Conservation (phyloP, 2,888 invertebrate genomes). For the Thymelicus lineola region DNA sequence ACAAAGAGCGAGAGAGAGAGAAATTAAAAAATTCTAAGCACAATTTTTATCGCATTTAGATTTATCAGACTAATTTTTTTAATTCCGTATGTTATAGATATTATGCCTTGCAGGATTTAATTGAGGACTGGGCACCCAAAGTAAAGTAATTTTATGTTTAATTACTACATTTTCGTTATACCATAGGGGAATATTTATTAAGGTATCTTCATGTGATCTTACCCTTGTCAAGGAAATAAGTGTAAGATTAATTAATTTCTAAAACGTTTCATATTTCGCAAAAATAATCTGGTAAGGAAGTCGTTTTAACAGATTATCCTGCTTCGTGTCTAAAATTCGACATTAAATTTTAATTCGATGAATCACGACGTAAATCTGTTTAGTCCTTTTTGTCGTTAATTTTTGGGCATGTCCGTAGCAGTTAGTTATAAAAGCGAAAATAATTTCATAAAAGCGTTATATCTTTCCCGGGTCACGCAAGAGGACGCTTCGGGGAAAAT, state of each 20-base stretch:
- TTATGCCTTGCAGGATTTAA: no score
- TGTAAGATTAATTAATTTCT: slow-evolving; percentile 31
- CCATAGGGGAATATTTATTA: not conserved
- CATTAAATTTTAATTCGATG: slow-evolving; percentile 37
- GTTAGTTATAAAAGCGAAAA: slow-evolving; percentile 78
- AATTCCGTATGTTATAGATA: no score
- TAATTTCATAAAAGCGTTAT: slow-evolving; percentile 83
- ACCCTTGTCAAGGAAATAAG: slow-evolving; percentile 29
- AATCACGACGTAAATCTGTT: slow-evolving; percentile 59
- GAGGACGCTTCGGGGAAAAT: slow-evolving; percentile 79
- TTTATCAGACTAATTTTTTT: no score
- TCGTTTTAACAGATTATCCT: slow-evolving; percentile 25
- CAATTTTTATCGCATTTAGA: no score
- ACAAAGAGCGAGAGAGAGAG: no score
- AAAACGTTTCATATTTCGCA: slow-evolving; percentile 14
- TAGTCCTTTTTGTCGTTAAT: slow-evolving; percentile 65
- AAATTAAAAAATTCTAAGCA: no score
- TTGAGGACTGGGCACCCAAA: slow-evolving; percentile 48
- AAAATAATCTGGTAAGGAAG: slow-evolving; percentile 23
- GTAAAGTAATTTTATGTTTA: slow-evolving; percentile 30
- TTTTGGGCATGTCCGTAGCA: slow-evolving; percentile 65
- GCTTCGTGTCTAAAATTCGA: slow-evolving; percentile 28
- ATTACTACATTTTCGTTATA: not conserved
- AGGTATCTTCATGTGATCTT: slow-evolving; percentile 1
- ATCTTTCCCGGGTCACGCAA: slow-evolving; percentile 83